Conservation (phyloP, 2,113 vertebrate species). For the Illadopsis cleaveri region DNA sequence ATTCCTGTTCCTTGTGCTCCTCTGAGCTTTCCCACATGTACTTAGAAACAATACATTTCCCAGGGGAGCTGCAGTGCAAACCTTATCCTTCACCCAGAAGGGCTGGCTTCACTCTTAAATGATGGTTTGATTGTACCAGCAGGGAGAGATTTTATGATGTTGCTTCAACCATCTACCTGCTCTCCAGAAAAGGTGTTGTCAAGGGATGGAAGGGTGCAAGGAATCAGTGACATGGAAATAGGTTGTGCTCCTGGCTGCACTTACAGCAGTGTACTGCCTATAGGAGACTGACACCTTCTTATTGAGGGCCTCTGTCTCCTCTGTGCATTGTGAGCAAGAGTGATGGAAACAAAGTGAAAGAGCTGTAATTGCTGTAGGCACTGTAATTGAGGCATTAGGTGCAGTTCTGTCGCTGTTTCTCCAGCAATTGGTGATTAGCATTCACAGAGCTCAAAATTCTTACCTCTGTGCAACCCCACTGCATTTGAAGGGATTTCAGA, state of each 20-base stretch:
- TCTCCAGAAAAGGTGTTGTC: not conserved
- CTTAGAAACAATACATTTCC: not conserved
- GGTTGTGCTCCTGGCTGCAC: rapidly evolving
- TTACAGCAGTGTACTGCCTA: rapidly evolving
- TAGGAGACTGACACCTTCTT: not conserved
- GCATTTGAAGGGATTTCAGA: not conserved
- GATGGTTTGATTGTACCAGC: not conserved
- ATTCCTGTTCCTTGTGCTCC: not conserved
- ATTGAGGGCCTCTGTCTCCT: not conserved
- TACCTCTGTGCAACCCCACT: not conserved
- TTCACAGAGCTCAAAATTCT: not conserved
- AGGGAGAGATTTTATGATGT: not conserved
- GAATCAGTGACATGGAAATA: not conserved
- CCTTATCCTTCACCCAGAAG: not conserved
- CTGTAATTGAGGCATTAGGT: not conserved
- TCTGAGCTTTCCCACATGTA: not conserved
- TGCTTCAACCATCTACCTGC: not conserved
- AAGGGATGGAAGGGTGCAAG: not conserved
- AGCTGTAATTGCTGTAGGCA: not conserved
- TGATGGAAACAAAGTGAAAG: not conserved
- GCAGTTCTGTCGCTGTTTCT: not conserved
- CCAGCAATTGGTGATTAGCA: not conserved
- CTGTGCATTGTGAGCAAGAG: not conserved
- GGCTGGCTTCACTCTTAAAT: not conserved
- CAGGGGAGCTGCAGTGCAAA: not conserved